Conservation (phyloP, 2,797 vertebrate genomes). For the Chlorospingus semifuscus region DNA sequence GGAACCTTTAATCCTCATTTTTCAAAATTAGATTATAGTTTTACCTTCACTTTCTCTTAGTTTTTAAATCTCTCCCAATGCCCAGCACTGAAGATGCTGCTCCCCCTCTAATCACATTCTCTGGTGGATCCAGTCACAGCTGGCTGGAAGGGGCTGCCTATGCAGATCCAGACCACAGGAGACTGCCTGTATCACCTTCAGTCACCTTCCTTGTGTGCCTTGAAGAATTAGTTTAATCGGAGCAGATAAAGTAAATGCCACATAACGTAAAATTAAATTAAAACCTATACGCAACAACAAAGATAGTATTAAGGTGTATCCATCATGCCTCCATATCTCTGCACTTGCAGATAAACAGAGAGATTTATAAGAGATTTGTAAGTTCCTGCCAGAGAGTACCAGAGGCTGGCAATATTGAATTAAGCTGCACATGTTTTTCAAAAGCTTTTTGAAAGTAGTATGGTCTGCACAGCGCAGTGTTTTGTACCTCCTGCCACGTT, state of each 20-base stretch:
- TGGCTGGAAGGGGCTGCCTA: conserved; percentile 11
- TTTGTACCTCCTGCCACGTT: neutral
- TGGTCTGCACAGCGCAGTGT: neutral
- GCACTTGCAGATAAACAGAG: conserved; percentile 46
- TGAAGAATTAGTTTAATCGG: conserved; percentile 65
- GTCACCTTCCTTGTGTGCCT: conserved; percentile 49
- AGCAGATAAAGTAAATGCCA: conserved; percentile 58
- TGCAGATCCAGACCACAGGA: conserved; percentile 47
- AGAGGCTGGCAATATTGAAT: conserved; percentile 51
- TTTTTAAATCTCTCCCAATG: conserved; percentile 45
- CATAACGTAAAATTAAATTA: conserved; percentile 56
- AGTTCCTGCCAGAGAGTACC: conserved; percentile 24
- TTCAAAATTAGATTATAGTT: conserved; percentile 77
- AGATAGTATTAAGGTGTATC: conserved; percentile 51
- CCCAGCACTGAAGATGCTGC: conserved; percentile 1
- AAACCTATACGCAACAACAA: conserved; percentile 45
- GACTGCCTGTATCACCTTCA: conserved; percentile 64
- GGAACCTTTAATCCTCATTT: conserved; percentile 78
- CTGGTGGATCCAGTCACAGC: conserved; percentile 5
- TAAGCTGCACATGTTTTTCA: conserved; percentile 51
- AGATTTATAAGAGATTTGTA: conserved; percentile 41
- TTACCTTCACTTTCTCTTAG: conserved; percentile 64
- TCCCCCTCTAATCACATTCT: conserved; percentile 43
- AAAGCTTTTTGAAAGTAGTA: conserved; percentile 27
- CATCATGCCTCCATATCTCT: conserved; percentile 43